A percentile compares a stretch with the other conserved stretches of the same genome.
Evolutionary conservation across 2,797 vertebrate genomes (phyloP).

Genomic region (Dipus sagitta): DNA sequence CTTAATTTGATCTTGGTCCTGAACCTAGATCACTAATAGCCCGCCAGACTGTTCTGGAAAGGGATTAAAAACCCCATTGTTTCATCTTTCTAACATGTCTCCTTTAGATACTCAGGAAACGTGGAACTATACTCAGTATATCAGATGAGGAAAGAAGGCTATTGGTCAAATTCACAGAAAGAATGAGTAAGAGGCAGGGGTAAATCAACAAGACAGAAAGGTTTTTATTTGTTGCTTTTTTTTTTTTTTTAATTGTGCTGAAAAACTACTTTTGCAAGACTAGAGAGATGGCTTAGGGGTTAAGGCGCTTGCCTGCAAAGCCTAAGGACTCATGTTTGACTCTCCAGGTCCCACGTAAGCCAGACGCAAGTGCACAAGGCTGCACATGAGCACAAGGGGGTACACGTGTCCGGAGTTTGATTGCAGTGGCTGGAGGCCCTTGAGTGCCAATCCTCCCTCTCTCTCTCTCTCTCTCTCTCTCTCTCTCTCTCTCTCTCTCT

Average conservation of each 20-base stretch:
- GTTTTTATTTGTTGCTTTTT: background rate
- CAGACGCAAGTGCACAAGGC: no score
- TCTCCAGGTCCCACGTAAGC: no score
- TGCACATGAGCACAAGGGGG: no score
- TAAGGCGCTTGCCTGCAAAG: no score
- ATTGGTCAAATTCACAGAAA: constrained; percentile 67
- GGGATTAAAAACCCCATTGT: constrained; percentile 52
- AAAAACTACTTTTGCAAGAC: constrained; percentile 45
- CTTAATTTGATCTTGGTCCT: constrained; percentile 25
- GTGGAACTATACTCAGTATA: constrained; percentile 4
- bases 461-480: no score
- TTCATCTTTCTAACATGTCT: background rate
- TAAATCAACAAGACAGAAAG: constrained; percentile 72
- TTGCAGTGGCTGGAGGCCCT: no score
- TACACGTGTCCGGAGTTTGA: no score
- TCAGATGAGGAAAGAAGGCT: background rate
- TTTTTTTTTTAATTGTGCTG: constrained; percentile 70
- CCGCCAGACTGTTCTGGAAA: constrained; percentile 18
- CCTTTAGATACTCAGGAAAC: constrained; percentile 38
- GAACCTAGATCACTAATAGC: background rate
- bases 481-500: no score
- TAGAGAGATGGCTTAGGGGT: no score
- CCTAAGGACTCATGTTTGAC: no score
- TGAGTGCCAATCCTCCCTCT: no score
- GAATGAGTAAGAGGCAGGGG: constrained; percentile 56